These are phyloP conservation scores for Rhamphomyia laevipes DNA, from an alignment of 2,888 invertebrate species.

Conservation along the genomic window DNA sequence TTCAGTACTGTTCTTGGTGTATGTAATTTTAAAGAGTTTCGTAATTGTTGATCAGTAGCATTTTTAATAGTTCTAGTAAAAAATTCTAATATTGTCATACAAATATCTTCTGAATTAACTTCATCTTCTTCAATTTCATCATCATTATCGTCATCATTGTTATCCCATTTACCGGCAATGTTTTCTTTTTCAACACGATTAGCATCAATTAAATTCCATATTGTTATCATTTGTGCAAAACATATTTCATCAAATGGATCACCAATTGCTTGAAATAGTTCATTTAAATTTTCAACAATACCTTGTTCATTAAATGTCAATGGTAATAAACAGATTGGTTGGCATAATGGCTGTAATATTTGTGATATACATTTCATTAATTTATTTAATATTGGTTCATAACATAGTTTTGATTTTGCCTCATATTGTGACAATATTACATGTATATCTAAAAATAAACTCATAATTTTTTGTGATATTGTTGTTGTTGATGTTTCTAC, in stretches of 20 bases:
- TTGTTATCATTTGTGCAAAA: conserved; percentile 24
- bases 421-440: conserved; percentile 32
- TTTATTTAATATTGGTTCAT: conserved; percentile 20
- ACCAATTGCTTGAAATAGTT: conserved; percentile 26
- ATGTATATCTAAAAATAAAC: conserved; percentile 35
- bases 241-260: conserved; percentile 30
- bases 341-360: conserved; percentile 28
- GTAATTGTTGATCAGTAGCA: conserved; percentile 18
- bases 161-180: conserved; percentile 9
- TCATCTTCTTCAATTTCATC: conserved; percentile 16
- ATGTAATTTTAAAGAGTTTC: conserved; percentile 15
- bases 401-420: conserved; percentile 23
- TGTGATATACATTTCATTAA: conserved; percentile 28
- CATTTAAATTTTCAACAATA: conserved; percentile 4
- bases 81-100: conserved; percentile 23
- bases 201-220: conserved; percentile 25
- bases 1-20: conserved; percentile 16
- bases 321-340: conserved; percentile 27
- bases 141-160: conserved; percentile 19
- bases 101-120: conserved; percentile 22
- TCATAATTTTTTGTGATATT: conserved; percentile 30
- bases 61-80: conserved; percentile 22
- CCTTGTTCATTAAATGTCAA: conserved; percentile 30
- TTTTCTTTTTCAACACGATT: conserved; percentile 17
- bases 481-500: conserved; percentile 19